Conservation (phyloP, 2,113 vertebrate genomes). For the Onychostruthus taczanowskii region DNA sequence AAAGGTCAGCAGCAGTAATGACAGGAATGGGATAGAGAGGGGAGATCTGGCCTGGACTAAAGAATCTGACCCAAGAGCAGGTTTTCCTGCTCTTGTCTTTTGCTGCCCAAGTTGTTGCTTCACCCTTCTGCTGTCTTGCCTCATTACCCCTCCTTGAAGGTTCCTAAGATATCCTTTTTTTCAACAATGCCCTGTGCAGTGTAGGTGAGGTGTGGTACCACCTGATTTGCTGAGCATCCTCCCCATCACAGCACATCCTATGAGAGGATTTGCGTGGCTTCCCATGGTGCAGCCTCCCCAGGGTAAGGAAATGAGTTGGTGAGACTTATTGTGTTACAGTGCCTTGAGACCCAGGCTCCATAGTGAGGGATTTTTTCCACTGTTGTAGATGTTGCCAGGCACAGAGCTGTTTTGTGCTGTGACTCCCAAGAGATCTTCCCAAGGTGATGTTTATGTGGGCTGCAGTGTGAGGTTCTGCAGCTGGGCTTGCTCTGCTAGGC, state of each 20-base stretch:
- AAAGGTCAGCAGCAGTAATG: neutral
- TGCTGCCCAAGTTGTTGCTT: neutral
- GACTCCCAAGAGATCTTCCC: neutral
- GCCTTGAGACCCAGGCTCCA: neutral
- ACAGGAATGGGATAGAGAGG: neutral
- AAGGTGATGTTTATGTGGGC: neutral
- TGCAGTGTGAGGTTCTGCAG: neutral
- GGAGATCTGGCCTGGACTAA: neutral
- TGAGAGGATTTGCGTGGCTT: neutral
- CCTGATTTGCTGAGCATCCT: fast-evolving
- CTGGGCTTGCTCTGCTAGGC: neutral
- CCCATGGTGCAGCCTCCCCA: neutral
- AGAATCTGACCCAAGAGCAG: neutral
- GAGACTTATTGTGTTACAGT: neutral
- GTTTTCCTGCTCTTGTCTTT: neutral
- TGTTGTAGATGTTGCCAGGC: neutral
- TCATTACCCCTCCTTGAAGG: neutral
- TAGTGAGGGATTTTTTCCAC: neutral
- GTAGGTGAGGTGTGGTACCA: neutral
- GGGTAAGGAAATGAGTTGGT: neutral
- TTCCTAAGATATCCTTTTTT: neutral
- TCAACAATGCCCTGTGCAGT: neutral
- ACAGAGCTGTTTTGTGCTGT: neutral
- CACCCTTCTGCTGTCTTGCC: neutral
- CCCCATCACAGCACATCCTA: fast-evolving